phyloP scores from a whole-genome alignment of 1,140 invertebrate species.

The Drosophila busckii region DNA sequence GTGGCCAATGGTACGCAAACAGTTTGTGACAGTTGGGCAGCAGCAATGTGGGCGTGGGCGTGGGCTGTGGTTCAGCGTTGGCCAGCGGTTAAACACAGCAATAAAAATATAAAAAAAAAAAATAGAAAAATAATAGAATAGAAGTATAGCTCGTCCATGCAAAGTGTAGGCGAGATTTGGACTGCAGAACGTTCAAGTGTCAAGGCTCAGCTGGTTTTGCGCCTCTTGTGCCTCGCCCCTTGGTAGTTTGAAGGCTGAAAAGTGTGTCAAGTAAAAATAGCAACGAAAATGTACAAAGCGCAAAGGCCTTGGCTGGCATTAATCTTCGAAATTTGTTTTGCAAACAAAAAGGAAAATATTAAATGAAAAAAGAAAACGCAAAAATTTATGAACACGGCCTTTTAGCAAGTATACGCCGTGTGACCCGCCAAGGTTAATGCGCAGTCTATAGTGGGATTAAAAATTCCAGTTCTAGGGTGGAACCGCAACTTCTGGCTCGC shows the following conservation, averaged over 20 bases:
- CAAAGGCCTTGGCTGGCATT: conserved; percentile 37
- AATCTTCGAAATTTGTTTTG: conserved; percentile 71
- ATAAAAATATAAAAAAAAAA: conserved; percentile 1
- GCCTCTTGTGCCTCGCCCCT: background rate
- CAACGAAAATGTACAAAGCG: conserved; percentile 10
- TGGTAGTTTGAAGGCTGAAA: conserved; percentile 18
- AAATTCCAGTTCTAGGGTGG: background rate
- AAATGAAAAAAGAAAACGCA: conserved; percentile 10
- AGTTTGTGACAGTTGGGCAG: conserved; percentile 20
- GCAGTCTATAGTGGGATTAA: background rate
- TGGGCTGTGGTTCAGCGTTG: too few relatives aligned
- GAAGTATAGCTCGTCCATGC: conserved; percentile 34
- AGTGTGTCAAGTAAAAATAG: conserved; percentile 51
- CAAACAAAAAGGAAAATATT: conserved; percentile 2
- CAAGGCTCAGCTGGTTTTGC: background rate
- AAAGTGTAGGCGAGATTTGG: conserved; percentile 25
- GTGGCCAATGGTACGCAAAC: too few relatives aligned
- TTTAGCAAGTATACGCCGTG: background rate
- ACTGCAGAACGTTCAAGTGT: conserved; percentile 6
- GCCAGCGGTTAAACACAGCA: background rate
- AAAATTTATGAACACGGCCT: conserved; percentile 45
- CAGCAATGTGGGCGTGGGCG: background rate
- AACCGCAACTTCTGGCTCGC: conserved; percentile 41
- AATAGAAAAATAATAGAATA: conserved; percentile 5
- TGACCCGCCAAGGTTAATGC: conserved; percentile 36